Percentiles rank a stretch among this genome's conserved stretches.
Conservation (phyloP, 1,140 invertebrate species). For the Pachypeltis micranthus region DNA sequence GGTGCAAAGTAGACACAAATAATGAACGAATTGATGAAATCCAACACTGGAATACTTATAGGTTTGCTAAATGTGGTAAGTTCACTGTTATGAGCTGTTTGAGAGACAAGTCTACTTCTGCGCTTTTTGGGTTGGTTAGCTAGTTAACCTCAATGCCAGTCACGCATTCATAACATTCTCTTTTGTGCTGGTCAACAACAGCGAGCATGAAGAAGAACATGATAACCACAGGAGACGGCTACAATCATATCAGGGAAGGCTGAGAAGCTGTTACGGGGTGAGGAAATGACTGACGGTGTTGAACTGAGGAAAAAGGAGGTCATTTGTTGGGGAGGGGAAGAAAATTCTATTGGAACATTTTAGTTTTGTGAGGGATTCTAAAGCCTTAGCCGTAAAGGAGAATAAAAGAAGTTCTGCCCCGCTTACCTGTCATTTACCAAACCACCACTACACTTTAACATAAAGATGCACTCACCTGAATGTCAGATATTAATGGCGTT, state of each 20-base stretch:
- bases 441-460: too few relatives aligned
- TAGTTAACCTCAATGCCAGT: not conserved
- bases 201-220: too few relatives aligned
- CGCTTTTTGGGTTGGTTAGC: not conserved
- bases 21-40: slow-evolving; percentile 10
- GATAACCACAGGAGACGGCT: too few relatives aligned
- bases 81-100: not conserved
- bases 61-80: not conserved
- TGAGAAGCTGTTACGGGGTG: too few relatives aligned
- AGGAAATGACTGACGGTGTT: too few relatives aligned
- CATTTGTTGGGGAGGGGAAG: too few relatives aligned
- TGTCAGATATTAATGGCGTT: slow-evolving; percentile 25
- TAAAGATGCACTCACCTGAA: slow-evolving; percentile 23
- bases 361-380: not conserved
- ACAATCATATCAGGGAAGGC: too few relatives aligned
- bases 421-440: not conserved
- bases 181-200: too few relatives aligned
- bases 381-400: not conserved
- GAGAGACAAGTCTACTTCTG: not conserved
- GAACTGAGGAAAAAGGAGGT: too few relatives aligned
- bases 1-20: too few relatives aligned
- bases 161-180: not conserved
- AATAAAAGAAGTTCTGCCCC: not conserved
- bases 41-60: not conserved
- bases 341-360: not conserved